Evolutionary conservation across 2,888 invertebrate species (phyloP), one percentile per base, ranked within the genome.

Genomic region (Caenorhabditis doughertyi): DNA sequence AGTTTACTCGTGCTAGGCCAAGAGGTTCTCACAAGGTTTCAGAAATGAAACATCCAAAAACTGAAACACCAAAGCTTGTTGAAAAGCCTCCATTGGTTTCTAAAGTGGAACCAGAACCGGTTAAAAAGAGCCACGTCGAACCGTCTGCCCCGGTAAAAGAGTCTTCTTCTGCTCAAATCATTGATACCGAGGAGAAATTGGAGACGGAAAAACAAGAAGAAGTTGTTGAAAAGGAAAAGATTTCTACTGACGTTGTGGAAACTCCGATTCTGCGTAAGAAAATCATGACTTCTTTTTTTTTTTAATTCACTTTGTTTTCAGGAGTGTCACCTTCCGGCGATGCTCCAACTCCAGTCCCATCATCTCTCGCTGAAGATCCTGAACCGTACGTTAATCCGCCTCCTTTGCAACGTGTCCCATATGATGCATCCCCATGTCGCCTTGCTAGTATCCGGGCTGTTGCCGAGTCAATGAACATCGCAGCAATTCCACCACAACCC

Each of bases 381-480:
- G 62, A 64, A 1, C 8, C 27, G 5, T 56, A 35, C 47, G 74
- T 53, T 25, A 44, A 44, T 0, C 74, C 74, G 23, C 74, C 74
- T 9, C 74, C 74, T 1, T 23, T 76, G 7, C 67, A 67, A 51
- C 74, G 74, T 67, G 67, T 76, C n/a, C 65, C 74, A 11, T 39
- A 58, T 35, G 32, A 56, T 1, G 67, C 47, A 23, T 35, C 44
- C 9, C 58, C 32, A 8, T 29, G 23, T 4, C 49, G 49, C 18
- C 49, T 74, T 0, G 74, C 74, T 5, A 74, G 58, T 49, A 76
- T 76, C 21, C 74, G 74, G 7, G 65, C 74, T 29, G 67, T 67
- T 51, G 42, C 74, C 39, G 74, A 76, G n/a, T 76, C 74, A 21
- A 49, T 76, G 74, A 76, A 76, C 56, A 76, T 76, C 44, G 58